Evolutionary conservation across 2,888 invertebrate species (phyloP), one percentile per base, ranked within the genome.

Genomic region (Belgica antarctica): DNA sequence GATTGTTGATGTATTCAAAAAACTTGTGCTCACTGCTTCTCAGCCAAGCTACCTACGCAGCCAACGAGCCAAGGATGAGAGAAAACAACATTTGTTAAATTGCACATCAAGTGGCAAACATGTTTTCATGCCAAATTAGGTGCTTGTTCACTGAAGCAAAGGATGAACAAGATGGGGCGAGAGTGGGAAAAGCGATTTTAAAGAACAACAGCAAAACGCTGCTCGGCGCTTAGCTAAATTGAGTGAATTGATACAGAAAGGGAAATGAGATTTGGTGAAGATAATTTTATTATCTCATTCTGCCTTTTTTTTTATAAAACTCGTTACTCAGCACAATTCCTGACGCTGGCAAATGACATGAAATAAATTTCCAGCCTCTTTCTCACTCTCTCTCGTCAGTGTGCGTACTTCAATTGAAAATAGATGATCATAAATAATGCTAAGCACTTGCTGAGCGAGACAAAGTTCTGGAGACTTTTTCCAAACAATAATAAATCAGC

Each of bases 1-100:
- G 83, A 74, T 89, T 87, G 76, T 86, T 87, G 77, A 91, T 87
- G 79, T 87, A 91, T 81, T 90, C 89, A 80, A 90, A 89, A 82
- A 91, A 87, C 82, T 90, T 91, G 4, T 62, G 72, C 27, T 79
- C 77, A 22, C 83, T 84, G 2, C 81, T 77, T 74, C 84, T 81
- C 71, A 80, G 76, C 80, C 80, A 80, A 71, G 79, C 77, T 75
- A 80, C 80, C 80, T 80, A 76, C 63, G 77, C 72, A 63, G 19
- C 52, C 25, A 46, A 41, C n/a, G 24, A 34, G 24, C 3, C 22
- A n/a, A 59, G 27, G 22, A 59, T 59, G 12, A 59, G 25, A 59
- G n/a, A n/a, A n/a, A n/a, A 17, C 12, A 17, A 12, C 52, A 8
- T 17, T 19, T 17, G 3, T 2, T 52, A 52, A 52, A 52, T 52